Evolutionary conservation across 2,797 vertebrate species (phyloP).

Genomic region (Triplophysa bombifrons): DNA sequence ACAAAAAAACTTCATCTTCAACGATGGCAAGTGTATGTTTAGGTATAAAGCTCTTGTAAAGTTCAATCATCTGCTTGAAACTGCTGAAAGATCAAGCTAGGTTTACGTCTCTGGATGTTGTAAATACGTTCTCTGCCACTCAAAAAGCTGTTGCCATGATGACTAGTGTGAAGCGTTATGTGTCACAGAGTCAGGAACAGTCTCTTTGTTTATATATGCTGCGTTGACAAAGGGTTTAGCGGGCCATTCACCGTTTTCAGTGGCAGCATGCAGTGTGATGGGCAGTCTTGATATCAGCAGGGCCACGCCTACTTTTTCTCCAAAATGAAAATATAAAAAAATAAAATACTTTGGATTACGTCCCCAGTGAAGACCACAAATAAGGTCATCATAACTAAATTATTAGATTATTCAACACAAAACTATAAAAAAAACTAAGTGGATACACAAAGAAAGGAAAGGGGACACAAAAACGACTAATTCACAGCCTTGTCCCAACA

Average conservation of each 20-base stretch:
- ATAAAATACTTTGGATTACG: background rate
- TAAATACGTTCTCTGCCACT: constrained; percentile 52
- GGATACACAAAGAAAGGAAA: background rate
- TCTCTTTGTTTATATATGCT: constrained; percentile 51
- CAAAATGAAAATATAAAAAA: constrained; percentile 1
- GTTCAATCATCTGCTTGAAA: constrained; percentile 46
- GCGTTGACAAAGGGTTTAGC: constrained; percentile 41
- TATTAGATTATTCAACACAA: constrained; percentile 1
- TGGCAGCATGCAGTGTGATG: constrained; percentile 58
- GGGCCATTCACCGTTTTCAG: constrained; percentile 20
- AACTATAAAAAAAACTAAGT: background rate
- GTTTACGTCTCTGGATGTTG: constrained; percentile 29
- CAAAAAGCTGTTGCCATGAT: constrained; percentile 36
- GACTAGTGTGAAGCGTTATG: constrained; percentile 18
- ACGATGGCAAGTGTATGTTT: constrained; percentile 48
- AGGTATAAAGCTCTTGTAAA: constrained; percentile 48
- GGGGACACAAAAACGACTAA: constrained; percentile 8
- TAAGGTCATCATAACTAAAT: constrained; percentile 5
- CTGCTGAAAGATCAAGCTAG: constrained; percentile 34
- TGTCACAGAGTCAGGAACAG: constrained; percentile 42
- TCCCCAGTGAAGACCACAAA: constrained; percentile 14
- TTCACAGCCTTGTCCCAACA: constrained; percentile 52
- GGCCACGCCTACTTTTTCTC: constrained; percentile 45
- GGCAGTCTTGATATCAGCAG: constrained; percentile 61
- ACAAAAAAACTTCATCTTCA: constrained; percentile 67